A percentile compares a stretch with the other conserved stretches of the same genome.
Conservation (phyloP, 2,113 vertebrate genomes). For the Craseonycteris thonglongyai region DNA sequence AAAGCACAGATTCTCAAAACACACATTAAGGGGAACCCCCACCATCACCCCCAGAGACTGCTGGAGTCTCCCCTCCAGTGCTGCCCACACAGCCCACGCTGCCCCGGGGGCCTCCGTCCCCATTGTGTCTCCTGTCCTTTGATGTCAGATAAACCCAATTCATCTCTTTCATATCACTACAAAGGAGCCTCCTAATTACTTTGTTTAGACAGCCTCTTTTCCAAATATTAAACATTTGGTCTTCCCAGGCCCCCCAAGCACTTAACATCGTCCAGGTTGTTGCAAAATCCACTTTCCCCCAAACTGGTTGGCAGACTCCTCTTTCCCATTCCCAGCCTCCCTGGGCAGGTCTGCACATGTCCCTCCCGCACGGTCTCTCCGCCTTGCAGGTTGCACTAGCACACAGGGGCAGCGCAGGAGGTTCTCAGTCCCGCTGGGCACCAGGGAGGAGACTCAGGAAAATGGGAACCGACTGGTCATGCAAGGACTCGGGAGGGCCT, state of each 20-base stretch:
- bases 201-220: slow-evolving; percentile 74
- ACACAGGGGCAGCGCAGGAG: accelerated
- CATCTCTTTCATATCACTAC: slow-evolving; percentile 76
- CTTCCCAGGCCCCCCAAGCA: slow-evolving; percentile 66
- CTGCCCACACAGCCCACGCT: background rate
- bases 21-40: slow-evolving; percentile 21
- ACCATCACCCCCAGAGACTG: accelerated
- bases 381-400: background rate
- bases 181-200: slow-evolving; percentile 75
- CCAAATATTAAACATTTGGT: slow-evolving; percentile 76
- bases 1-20: background rate
- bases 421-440: background rate
- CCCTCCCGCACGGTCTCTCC: background rate
- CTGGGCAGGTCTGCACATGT: slow-evolving; percentile 26
- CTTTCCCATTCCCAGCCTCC: background rate
- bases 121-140: slow-evolving; percentile 72
- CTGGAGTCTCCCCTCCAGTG: background rate
- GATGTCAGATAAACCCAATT: slow-evolving; percentile 66
- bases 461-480: accelerated
- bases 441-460: background rate
- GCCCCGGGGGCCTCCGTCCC: slow-evolving; percentile 47
- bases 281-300: slow-evolving; percentile 62
- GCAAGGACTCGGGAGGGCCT: background rate
- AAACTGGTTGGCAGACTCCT: slow-evolving; percentile 17
- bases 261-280: slow-evolving; percentile 56